Percentiles rank a stretch among this genome's conserved stretches.
Conservation (phyloP, 2,113 vertebrate genomes). For the Charadrius vociferus region DNA sequence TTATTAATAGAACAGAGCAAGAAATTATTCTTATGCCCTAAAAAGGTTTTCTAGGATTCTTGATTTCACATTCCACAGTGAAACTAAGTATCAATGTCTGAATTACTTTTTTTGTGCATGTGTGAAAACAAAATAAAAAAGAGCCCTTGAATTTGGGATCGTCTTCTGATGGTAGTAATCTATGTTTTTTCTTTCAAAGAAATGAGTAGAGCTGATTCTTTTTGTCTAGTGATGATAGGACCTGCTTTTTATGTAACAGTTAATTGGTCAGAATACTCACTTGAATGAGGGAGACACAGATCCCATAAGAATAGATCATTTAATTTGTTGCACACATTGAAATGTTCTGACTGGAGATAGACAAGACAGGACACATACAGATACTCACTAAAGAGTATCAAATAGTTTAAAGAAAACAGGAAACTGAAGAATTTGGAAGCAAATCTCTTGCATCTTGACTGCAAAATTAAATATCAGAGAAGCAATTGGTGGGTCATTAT, state of each 20-base stretch:
- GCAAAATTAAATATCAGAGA: not conserved
- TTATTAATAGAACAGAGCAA: not conserved
- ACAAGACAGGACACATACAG: not conserved
- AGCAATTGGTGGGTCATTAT: not conserved
- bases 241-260: not conserved
- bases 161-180: not conserved
- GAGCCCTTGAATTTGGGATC: not conserved
- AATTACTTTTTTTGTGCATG: not conserved
- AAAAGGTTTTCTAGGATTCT: not conserved
- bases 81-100: not conserved
- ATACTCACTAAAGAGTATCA: not conserved
- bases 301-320: not conserved
- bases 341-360: not conserved
- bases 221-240: not conserved
- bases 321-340: not conserved
- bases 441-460: not conserved
- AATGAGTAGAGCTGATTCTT: not conserved
- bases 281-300: not conserved
- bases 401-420: not conserved
- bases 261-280: not conserved
- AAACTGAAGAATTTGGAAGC: not conserved
- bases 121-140: not conserved
- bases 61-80: not conserved
- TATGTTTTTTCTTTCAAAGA: not conserved
- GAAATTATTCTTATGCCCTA: not conserved